Conservation (phyloP, 2,888 invertebrate genomes). For the Muschampia plurimacula region DNA sequence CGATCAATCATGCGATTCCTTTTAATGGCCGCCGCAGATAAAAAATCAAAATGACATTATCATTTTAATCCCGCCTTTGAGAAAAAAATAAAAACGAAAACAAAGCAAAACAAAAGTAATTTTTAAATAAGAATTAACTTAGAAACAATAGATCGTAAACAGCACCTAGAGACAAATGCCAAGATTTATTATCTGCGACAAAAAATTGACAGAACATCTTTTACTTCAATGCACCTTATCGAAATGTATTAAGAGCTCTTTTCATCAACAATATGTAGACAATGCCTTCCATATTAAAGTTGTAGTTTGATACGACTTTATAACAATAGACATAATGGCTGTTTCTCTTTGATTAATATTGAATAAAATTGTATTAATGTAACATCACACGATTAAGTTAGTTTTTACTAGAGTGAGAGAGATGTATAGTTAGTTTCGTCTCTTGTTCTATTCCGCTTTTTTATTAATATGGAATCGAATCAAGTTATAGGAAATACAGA, state of each 20-base stretch:
- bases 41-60: conserved; percentile 42
- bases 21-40: conserved; percentile 33
- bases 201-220: conserved; percentile 52
- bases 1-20: conserved; percentile 41
- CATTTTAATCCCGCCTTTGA: conserved; percentile 38
- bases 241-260: conserved; percentile 17
- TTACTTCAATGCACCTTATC: conserved; percentile 30
- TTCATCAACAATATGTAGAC: background rate
- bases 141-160: conserved; percentile 73
- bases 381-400: conserved; percentile 30
- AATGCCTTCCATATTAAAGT: background rate
- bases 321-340: conserved; percentile 2
- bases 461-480: conserved; percentile 72
- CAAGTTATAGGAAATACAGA: conserved; percentile 53
- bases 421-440: conserved; percentile 45
- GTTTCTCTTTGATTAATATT: conserved; percentile 40
- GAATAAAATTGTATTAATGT: conserved; percentile 3
- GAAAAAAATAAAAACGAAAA: conserved; percentile 40
- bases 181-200: conserved; percentile 70
- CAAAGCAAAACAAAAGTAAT: conserved; percentile 26
- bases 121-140: conserved; percentile 45
- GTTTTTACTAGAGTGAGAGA: conserved; percentile 57
- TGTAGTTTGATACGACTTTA: conserved; percentile 16
- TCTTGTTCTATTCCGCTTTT: conserved; percentile 51
- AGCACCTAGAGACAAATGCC: conserved; percentile 73